Base-by-base conservation (phyloP, 2,797 vertebrate genomes). In the Falco biarmicus region DNA sequence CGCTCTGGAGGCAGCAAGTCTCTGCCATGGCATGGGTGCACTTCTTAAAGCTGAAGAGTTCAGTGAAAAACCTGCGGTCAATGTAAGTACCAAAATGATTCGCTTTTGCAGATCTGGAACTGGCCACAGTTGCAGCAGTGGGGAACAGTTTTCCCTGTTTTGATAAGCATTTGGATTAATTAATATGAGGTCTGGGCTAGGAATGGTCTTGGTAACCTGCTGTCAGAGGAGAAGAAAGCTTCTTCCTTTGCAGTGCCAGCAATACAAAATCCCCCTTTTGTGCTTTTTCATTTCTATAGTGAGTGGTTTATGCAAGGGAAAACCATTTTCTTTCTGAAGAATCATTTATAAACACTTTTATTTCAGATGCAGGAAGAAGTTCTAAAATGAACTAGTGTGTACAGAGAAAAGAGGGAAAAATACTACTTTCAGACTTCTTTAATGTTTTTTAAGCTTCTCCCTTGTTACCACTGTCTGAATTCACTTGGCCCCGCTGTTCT, bases 1-100 rank as follows among this genome's bases (percentile, higher is more conserved):
- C 97, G 4, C 98, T 99, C 73, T 99, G 99, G 99, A 97, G 98
- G 83, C 99, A 98, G 98, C 99, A 99, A 98, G 98, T 99, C 97
- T 98, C 95, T 92, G 94, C 99, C 4, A 73, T 99, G 54, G 98
- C 98, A 9, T 94, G 98, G 97, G 95, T 99, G 73, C 99, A 98
- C 89, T 98, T 99, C 96, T 95, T 99, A 84, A 99, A 99, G 91
- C 98, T 99, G 84, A 98, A 96, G 84, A 92, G 98, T 15, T 99
- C 98, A 4, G 97, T 96, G 84, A 99, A 99, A 97, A 97, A 96
- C 37, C 98, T 99, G 39, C 47, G 97, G 45, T 98, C 98, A 56
- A 98, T 99, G 99, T 99, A 78, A 98, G 99, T 97, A 85, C 71
- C 48, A 10, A 39, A 28, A 63, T 1, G 32, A 9, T 32, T 64